Evolutionary conservation across 1,140 invertebrate species (phyloP).

Genomic region (Formica exsecta): DNA sequence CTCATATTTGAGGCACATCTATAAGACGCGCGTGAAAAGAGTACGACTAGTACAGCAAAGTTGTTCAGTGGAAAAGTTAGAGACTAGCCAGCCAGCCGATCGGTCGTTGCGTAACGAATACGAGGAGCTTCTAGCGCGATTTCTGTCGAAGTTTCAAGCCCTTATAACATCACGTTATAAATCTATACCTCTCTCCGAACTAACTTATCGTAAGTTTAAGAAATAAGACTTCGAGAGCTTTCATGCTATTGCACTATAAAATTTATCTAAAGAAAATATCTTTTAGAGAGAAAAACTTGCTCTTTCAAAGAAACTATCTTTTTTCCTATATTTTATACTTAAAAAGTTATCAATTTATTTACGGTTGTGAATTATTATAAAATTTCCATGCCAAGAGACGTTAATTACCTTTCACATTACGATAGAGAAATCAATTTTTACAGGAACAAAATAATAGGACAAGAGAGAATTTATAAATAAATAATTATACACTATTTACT

Average conservation of each 20-base stretch:
- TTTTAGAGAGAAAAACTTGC: constrained; percentile 4
- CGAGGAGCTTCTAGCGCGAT: constrained; percentile 49
- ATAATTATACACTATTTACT: not conserved
- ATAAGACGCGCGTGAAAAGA: constrained; percentile 31
- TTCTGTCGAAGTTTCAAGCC: constrained; percentile 44
- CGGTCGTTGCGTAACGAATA: constrained; percentile 56
- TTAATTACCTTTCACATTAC: not conserved
- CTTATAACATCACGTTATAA: constrained; percentile 45
- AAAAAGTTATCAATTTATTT: not conserved
- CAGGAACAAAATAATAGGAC: not conserved
- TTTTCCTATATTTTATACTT: not conserved
- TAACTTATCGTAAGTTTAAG: constrained; percentile 29
- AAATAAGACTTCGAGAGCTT: constrained; percentile 36
- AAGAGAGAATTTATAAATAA: constrained; percentile 13
- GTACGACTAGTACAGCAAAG: constrained; percentile 28
- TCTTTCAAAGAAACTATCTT: not conserved
- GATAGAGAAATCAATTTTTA: not conserved
- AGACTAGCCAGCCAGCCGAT: constrained; percentile 63
- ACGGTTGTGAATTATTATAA: constrained; percentile 13
- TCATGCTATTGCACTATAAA: constrained; percentile 19
- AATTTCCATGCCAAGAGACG: not conserved
- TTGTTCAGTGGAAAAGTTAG: constrained; percentile 68
- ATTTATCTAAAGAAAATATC: constrained; percentile 52
- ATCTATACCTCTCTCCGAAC: constrained; percentile 7
- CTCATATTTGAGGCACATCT: not conserved